Base-by-base conservation (phyloP, 2,888 invertebrate species). In the Nomada fabriciana region DNA sequence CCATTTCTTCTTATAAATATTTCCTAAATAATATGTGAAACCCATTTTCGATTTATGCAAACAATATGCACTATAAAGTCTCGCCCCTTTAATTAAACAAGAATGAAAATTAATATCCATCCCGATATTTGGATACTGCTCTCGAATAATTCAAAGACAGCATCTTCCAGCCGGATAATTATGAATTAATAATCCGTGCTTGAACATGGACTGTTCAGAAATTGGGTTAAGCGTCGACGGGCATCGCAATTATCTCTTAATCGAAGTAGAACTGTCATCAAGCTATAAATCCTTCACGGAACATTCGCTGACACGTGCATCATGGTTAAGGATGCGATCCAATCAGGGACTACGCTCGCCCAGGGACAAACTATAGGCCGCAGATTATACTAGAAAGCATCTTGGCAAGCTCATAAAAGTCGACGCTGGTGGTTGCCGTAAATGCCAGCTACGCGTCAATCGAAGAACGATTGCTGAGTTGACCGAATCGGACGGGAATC, bases 251-350 rank as follows among this genome's bases (percentile, higher is more conserved):
- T 60, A 57, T 53, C 76, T 63, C 69, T 72, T 79, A 76, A 85
- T 85, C 77, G 76, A 73, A 78, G 63, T 70, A 74, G 55, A 68
- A 57, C 70, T 69, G 64, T 75, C 82, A 76, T 70, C 72, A 18
- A 61, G 20, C 72, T 55, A 83, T 85, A 78, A 83, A 85, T 85
- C 78, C 76, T 69, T 57, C 36, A 36, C 23, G 63, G 74, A 71
- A 68, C 71, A 61, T 75, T 68, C 69, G 50, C 18, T 64, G 71
- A 20, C 65, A 65, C 60, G 78, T 69, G 61, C 61, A n/a, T 53
- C 9, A 83, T 82, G 80, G 84, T 86, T 84, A 89, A 85, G 82
- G 83, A 83, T 82, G 85, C 74, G 83, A 89, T 89, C 88, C 85
- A 90, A 90, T 89, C 88, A 84, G 64, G 53, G 59, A 23, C 13